phyloP scores from a whole-genome alignment of 64 coral and sea anemone species.

The Catalaphyllia jardinei region DNA sequence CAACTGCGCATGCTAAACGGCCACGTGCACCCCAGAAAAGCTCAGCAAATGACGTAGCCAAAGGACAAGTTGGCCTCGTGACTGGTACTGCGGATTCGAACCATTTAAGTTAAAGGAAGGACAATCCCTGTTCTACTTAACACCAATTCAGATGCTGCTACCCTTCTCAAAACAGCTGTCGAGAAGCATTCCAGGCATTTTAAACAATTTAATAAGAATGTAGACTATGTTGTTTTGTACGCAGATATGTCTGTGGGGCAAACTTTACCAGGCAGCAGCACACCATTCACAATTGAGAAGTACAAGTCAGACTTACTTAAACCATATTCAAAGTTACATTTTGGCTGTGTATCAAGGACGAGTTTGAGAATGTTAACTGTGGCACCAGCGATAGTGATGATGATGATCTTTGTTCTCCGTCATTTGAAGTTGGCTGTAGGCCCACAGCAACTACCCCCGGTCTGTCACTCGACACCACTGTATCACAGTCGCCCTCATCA shows the following conservation, averaged over 20 bases:
- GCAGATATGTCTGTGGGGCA: constrained; percentile 47
- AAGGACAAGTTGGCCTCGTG: constrained; percentile 64
- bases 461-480: background rate
- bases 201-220: constrained; percentile 39
- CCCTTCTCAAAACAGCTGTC: constrained; percentile 32
- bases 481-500: background rate
- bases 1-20: no score
- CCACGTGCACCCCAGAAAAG: constrained; percentile 13
- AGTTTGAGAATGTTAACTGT: constrained; percentile 33
- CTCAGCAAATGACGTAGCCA: constrained; percentile 18
- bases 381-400: background rate
- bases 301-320: constrained; percentile 40
- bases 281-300: constrained; percentile 39
- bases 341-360: constrained; percentile 41
- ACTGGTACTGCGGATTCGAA: background rate
- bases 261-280: constrained; percentile 5
- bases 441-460: background rate
- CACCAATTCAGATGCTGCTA: constrained; percentile 33
- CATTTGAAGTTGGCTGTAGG: background rate
- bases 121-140: constrained; percentile 61
- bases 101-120: constrained; percentile 66
- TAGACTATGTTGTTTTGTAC: constrained; percentile 46
- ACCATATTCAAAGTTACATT: constrained; percentile 28
- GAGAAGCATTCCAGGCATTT: constrained; percentile 65
- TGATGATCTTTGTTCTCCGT: background rate